Evolutionary conservation across 2,797 vertebrate genomes (phyloP).

Genomic region (Streptopelia turtur): DNA sequence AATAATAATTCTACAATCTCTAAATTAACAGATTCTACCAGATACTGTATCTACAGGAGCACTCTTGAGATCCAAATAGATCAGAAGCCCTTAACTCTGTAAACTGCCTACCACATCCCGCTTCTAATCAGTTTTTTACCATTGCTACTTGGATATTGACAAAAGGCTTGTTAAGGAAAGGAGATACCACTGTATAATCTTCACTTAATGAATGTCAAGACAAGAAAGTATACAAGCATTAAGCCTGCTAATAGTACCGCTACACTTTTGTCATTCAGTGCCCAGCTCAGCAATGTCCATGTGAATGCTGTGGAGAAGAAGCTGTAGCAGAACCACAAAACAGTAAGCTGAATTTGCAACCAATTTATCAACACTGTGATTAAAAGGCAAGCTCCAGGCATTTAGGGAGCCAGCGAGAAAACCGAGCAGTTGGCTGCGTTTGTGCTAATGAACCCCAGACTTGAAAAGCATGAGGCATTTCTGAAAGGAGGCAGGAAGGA

Average conservation of each 20-base stretch:
- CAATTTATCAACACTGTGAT: constrained; percentile 62
- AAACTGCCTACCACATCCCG: neutral
- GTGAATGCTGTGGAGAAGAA: constrained; percentile 27
- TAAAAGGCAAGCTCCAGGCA: constrained; percentile 68
- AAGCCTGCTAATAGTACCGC: constrained; percentile 35
- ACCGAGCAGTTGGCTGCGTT: constrained; percentile 60
- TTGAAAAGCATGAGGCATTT: constrained; percentile 77
- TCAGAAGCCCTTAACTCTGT: neutral
- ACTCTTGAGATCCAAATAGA: neutral
- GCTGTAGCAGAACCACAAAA: constrained; percentile 44
- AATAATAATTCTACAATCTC: neutral
- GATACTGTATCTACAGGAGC: neutral
- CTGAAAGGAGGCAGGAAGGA: constrained; percentile 80
- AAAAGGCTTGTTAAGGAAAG: constrained; percentile 7
- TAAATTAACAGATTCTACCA: neutral
- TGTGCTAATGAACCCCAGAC: constrained; percentile 86
- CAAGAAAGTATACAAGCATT: neutral
- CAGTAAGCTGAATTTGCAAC: constrained; percentile 35
- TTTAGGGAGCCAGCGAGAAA: constrained; percentile 59
- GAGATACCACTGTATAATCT: neutral
- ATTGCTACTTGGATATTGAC: neutral
- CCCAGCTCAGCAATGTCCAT: constrained; percentile 17
- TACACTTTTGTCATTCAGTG: neutral
- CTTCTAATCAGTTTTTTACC: constrained; percentile 9
- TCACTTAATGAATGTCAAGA: constrained; percentile 5